Conservation (phyloP, 1,140 invertebrate genomes). For the Sinella curviseta region DNA sequence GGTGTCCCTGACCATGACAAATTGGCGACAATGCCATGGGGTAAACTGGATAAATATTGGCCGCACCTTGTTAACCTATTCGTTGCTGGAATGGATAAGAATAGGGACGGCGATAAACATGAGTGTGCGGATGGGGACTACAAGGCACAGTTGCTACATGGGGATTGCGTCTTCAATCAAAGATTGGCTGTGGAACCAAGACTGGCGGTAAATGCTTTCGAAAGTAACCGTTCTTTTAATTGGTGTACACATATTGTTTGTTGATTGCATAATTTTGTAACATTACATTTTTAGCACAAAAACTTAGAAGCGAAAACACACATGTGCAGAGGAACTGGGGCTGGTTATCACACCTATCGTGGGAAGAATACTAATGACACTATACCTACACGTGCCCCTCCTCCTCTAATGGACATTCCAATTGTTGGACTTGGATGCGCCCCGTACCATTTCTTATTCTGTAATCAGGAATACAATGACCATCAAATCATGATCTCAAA, state of each 20-base stretch:
- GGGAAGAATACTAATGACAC: background rate
- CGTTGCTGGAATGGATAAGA: background rate
- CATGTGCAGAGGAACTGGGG: background rate
- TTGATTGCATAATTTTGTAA: no score
- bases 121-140: background rate
- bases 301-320: background rate
- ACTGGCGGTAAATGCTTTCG: background rate
- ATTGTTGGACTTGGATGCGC: background rate
- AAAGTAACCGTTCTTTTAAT: background rate
- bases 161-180: conserved; percentile 19
- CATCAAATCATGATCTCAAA: background rate
- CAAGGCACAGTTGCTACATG: background rate
- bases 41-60: background rate
- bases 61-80: background rate
- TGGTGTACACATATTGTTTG: background rate
- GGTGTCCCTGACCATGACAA: background rate
- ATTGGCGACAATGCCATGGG: background rate
- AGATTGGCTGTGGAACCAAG: background rate
- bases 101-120: background rate
- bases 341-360: background rate
- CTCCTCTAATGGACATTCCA: no score
- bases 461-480: background rate
- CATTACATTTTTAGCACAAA: background rate
- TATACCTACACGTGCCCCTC: background rate
- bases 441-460: background rate